Evolutionary conservation across 2,113 vertebrate species (phyloP), one percentile per base, ranked within the genome.

Genomic region (Sinocyclocheilus anophthalmus): DNA sequence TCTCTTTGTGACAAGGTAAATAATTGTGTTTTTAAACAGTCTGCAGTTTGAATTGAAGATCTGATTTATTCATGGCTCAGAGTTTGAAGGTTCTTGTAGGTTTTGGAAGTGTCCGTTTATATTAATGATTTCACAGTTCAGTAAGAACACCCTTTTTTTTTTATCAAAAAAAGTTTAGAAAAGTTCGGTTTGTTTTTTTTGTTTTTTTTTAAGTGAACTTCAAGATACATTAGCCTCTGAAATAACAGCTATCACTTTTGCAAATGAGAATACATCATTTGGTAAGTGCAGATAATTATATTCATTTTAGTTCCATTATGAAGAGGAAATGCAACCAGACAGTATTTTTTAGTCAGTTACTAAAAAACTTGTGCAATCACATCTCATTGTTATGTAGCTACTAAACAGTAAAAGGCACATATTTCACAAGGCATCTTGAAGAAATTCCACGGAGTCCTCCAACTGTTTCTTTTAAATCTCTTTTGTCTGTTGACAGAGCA

Each of bases 401-500:
- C 69, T 45, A 12, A 4, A 39, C 37, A 42, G 12, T 24, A 16
- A n/a, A 26, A 26, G n/a, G 20, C 1, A 2, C 13, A 24, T 61
- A n/a, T 79, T 79, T 61, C 33, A 14, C 2, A 18, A 63, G 76
- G 4, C 30, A 6, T 61, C 53, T 79, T 79, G 53, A 61, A 81
- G 59, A 12, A 45, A n/a, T 67, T 82, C 80, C 61, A 16, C 0
- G 0, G 55, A 84, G 81, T 57, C 59, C 18, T 81, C 57, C 42
- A 11, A 67, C 39, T 84, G 59, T 42, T 30, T 24, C 57, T 87
- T 84, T 63, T 67, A 30, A 84, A 57, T 45, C 33, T 48, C 61
- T 88, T 88, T 85, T 81, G 69, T 80, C 73, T 86, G 73, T 63
- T 24, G n/a, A 67, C 67, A 70, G 39, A 85, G 73, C 59, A 83